Percentiles rank a stretch among this genome's conserved stretches.
phyloP scores from a whole-genome alignment of 2,888 invertebrate species.

The Chymomyza fuscimana region DNA sequence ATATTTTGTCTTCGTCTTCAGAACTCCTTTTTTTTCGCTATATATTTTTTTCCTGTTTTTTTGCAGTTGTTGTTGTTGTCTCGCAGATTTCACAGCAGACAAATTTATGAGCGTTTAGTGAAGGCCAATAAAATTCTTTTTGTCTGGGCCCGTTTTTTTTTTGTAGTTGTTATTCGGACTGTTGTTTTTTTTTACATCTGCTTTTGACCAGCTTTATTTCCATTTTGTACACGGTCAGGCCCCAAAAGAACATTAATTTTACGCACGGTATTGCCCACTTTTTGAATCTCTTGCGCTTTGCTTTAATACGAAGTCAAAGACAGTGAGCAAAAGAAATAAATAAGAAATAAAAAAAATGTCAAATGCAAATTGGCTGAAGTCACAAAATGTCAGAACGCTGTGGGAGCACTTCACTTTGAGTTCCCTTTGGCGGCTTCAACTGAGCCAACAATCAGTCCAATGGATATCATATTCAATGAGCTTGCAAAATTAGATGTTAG shows the following conservation, averaged over 20 bases:
- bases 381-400: background rate
- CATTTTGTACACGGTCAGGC: constrained; percentile 31
- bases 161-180: constrained; percentile 11
- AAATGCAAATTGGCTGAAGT: constrained; percentile 23
- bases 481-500: background rate
- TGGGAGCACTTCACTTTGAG: background rate
- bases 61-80: constrained; percentile 14
- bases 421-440: background rate
- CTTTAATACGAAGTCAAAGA: background rate
- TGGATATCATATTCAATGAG: background rate
- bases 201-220: constrained; percentile 39
- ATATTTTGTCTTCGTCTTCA: constrained; percentile 45
- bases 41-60: constrained; percentile 8
- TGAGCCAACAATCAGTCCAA: background rate
- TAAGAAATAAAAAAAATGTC: constrained; percentile 12
- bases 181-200: constrained; percentile 3
- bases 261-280: constrained; percentile 7
- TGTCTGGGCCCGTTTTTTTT: constrained; percentile 55
- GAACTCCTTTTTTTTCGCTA: constrained; percentile 23
- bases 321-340: constrained; percentile 9
- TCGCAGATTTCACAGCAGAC: constrained; percentile 54
- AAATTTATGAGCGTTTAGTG: constrained; percentile 75
- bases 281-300: background rate
- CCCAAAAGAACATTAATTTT: constrained; percentile 38
- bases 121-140: constrained; percentile 73